Percentiles rank a stretch among this genome's conserved stretches.
Conservation (phyloP, 1,140 invertebrate genomes). For the Ceratosolen solmsi region DNA sequence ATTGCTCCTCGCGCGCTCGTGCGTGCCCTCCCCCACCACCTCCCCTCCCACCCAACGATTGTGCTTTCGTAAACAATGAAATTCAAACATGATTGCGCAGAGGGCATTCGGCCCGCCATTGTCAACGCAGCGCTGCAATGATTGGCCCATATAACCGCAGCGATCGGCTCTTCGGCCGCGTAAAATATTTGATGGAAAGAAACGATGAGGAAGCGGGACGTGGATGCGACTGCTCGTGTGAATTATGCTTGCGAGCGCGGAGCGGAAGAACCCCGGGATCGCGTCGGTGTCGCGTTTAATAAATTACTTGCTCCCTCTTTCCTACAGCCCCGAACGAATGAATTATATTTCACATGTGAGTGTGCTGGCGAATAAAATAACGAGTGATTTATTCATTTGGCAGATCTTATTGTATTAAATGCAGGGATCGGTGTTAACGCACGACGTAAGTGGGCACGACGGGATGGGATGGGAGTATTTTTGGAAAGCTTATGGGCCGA, state of each 20-base stretch:
- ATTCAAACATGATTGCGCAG: slow-evolving; percentile 25
- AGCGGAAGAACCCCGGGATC: neutral
- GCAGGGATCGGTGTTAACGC: neutral
- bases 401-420: neutral
- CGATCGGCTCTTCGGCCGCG: neutral
- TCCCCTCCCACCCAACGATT: neutral
- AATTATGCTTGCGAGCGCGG: neutral
- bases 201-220: neutral
- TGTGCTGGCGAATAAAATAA: neutral
- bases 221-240: neutral
- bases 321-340: neutral
- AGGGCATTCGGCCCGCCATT: neutral
- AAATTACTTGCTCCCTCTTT: neutral
- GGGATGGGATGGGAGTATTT: too few species aligned
- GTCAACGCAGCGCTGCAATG: neutral
- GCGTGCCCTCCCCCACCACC: neutral
- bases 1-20: neutral
- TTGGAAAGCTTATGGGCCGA: too few species aligned
- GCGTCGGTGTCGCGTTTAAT: neutral
- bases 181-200: slow-evolving; percentile 24
- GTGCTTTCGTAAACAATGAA: slow-evolving; percentile 40
- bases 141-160: slow-evolving; percentile 31
- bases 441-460: too few species aligned
- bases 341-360: neutral
- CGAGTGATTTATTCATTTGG: neutral